Base-by-base conservation (phyloP, 2,888 invertebrate genomes). In the Nomada fucata region DNA sequence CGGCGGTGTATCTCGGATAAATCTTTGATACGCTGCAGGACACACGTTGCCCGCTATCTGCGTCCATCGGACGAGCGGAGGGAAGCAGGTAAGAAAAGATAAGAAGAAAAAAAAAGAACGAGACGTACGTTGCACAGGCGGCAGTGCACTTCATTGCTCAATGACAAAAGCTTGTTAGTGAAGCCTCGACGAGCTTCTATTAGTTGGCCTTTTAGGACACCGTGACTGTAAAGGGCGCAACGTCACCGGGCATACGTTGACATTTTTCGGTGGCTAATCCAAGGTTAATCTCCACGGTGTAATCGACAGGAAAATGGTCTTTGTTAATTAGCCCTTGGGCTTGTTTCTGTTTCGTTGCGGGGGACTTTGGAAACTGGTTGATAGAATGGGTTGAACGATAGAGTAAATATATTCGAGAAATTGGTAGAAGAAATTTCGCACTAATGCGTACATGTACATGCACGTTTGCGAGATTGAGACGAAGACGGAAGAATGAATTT, bases 101-200 rank as follows among this genome's bases (percentile, higher is more conserved):
- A 26, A 52, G 52, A 47, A 47, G 29, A 36, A 60, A 29, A 61
- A 52, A 65, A 71, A 78, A 53, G 20, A 52, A 50, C 42, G 52
- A 44, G 42, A 42, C 63, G 50, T 52, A 42, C 63, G 50, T 52
- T 52, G 61, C 15, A 59, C 68, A 60, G 70, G 57, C 79, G 81
- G 83, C 75, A 87, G 78, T 88, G 79, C 88, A 86, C 85, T 85
- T 87, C 73, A 70, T 71, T 79, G 87, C 88, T 55, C 87, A 47
- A 73, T 73, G 78, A 88, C 85, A 86, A 88, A 88, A 88, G 87
- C 86, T 75, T 44, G 77, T 88, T 86, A 88, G 79, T 77, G 76
- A 74, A 79, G 82, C 83, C 68, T 47, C 64, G 67, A 29, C 57
- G 85, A 65, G 65, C 68, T 73, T 76, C 68, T 74, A 68, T 76